A percentile compares a stretch with the other conserved stretches of the same genome.
phyloP scores from a whole-genome alignment of 1,140 invertebrate species.

The Hydropsyche tenuis region DNA sequence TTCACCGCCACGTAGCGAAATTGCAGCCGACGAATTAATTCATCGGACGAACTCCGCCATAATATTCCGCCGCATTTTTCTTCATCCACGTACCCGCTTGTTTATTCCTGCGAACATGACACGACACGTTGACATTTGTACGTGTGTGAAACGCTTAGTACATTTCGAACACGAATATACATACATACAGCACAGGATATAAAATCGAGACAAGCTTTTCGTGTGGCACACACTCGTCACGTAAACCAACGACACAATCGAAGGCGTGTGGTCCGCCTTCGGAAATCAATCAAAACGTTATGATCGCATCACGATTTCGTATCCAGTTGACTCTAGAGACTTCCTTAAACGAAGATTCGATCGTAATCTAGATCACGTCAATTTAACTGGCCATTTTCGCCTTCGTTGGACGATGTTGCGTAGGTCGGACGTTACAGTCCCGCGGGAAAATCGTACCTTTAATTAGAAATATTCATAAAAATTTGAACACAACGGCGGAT shows the following conservation, averaged over 20 bases:
- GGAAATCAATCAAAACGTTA: background rate
- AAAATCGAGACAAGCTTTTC: slow-evolving; percentile 14
- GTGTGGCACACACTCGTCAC: background rate
- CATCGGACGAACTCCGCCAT: no score
- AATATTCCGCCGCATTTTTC: no score
- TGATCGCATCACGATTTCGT: background rate
- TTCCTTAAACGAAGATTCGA: no score
- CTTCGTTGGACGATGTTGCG: no score
- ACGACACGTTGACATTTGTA: slow-evolving; percentile 4
- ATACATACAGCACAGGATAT: background rate
- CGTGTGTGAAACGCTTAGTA: background rate
- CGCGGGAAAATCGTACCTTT: slow-evolving; percentile 22
- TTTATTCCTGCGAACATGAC: background rate
- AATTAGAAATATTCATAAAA: slow-evolving; percentile 14
- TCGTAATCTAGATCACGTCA: no score
- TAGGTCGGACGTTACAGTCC: background rate
- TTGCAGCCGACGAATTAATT: no score
- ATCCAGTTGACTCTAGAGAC: no score
- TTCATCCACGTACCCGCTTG: no score
- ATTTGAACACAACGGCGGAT: slow-evolving; percentile 13
- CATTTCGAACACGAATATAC: background rate
- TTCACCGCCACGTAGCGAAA: no score
- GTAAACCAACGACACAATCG: background rate
- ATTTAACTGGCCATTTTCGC: no score
- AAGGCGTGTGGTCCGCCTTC: slow-evolving; percentile 3